Conservation (phyloP, 2,888 invertebrate species). For the Meghimatium bilineatum region DNA sequence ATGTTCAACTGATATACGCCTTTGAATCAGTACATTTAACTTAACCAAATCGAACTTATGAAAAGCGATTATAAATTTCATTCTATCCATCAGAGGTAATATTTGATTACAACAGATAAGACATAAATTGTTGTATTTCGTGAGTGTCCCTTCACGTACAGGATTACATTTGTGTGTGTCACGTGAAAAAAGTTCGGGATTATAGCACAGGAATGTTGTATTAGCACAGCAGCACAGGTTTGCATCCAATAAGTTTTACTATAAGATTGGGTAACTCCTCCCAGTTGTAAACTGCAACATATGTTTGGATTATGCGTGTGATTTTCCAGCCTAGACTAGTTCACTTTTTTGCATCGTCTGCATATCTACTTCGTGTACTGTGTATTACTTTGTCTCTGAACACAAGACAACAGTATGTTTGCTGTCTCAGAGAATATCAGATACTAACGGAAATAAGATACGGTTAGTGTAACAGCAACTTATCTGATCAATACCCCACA, state of each 20-base stretch:
- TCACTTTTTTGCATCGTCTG: not conserved
- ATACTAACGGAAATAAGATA: too few relatives aligned
- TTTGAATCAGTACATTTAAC: not conserved
- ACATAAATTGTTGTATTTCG: not conserved
- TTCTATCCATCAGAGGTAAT: not conserved
- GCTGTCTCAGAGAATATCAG: not conserved
- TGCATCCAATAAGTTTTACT: not conserved
- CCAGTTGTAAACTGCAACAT: not conserved
- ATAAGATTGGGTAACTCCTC: not conserved
- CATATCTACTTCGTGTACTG: not conserved
- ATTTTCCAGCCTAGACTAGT: not conserved
- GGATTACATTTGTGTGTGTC: constrained; percentile 9
- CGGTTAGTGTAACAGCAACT: too few relatives aligned
- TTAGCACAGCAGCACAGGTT: not conserved
- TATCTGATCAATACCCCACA: too few relatives aligned
- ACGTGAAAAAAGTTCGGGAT: not conserved
- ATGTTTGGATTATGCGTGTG: not conserved
- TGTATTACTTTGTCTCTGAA: too few relatives aligned
- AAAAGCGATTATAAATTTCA: not conserved
- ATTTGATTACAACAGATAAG: not conserved
- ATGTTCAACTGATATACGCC: not conserved
- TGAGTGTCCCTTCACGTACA: constrained; percentile 6
- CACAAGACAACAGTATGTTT: not conserved
- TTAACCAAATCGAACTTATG: not conserved
- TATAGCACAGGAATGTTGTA: not conserved